phyloP scores from a whole-genome alignment of 2,113 vertebrate genomes.

The Paradoxurus hermaphroditus region DNA sequence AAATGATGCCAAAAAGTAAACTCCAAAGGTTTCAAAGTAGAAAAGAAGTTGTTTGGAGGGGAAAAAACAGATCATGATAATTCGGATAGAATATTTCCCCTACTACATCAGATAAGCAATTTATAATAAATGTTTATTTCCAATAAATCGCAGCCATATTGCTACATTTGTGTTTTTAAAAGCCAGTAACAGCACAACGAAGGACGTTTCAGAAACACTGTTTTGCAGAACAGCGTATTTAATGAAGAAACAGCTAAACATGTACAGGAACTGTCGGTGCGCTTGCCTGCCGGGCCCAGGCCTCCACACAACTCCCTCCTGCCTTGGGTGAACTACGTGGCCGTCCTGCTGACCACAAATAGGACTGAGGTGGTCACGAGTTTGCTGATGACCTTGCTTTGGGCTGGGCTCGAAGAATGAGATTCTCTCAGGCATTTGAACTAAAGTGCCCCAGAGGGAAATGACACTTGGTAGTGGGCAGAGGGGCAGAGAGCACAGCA shows the following conservation, averaged over 20 bases:
- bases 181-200: not conserved
- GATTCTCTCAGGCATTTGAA: not conserved
- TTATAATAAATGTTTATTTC: constrained; percentile 33
- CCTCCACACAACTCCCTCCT: not conserved
- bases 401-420: not conserved
- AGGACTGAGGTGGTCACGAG: not conserved
- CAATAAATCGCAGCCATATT: not conserved
- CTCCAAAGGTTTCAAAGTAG: constrained; percentile 31
- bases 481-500: not conserved
- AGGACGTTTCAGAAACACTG: not conserved
- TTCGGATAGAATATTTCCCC: not conserved
- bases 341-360: not conserved
- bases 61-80: not conserved
- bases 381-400: not conserved
- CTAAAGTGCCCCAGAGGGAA: not conserved
- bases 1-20: constrained; percentile 59
- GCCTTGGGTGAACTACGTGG: not conserved
- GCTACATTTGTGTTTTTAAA: constrained; percentile 4
- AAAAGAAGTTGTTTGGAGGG: not conserved
- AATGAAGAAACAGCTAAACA: not conserved
- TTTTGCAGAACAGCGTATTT: not conserved
- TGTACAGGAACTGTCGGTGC: not conserved
- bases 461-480: not conserved
- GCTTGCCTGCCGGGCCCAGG: not conserved
- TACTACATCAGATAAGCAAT: not conserved